Evolutionary conservation across 2,113 vertebrate species (phyloP), one percentile per base, ranked within the genome.

Genomic region (Charina bottae): DNA sequence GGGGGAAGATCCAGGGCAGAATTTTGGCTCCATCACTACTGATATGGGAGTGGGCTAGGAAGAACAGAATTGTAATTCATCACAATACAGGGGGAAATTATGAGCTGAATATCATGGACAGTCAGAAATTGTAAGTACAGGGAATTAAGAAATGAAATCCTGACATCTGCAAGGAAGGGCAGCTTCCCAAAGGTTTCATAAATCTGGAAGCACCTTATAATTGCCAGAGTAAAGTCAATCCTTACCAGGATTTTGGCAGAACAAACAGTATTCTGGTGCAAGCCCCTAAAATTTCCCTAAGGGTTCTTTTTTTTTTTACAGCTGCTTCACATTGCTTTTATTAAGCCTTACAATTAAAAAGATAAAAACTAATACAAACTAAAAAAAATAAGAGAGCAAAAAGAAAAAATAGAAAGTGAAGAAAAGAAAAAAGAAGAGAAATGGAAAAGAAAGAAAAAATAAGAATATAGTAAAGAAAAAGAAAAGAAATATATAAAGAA

Each of bases 101-200:
- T 0, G 0, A 53, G 83, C 19, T 46, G 55, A 4, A 28, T 90
- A 33, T 56, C 49, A 68, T 8, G 37, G 13, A 37, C 26, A 64
- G 54, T n/a, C 54, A 87, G 6, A 37, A 58, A 87, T 19, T n/a
- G 26, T 26, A 7, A 85, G 28, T 2, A 24, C 10, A 17, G 2
- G 46, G 1, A 15, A 90, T 3, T 3, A 12, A 3, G 28, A 54
- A 23, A 62, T 17, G 8, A 84, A 64, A 26, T n/a, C 46, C 24
- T 33, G 46, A 64, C 3, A 86, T 46, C 8, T 72, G 28, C 28
- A 37, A 55, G 23, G 23, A 56, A 56, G 23, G 28, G 17, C 23
- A 83, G 53, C 10, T 28, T 90, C 0, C 0, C 26, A 58, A 0
- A 0, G 2, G 28, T 53, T 13, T 24, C 0, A 2, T 54, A 8